Evolutionary conservation across 23 tunicate genomes (phyloP), one percentile per base, ranked within the genome.

Genomic region (Botrylloides violaceus): DNA sequence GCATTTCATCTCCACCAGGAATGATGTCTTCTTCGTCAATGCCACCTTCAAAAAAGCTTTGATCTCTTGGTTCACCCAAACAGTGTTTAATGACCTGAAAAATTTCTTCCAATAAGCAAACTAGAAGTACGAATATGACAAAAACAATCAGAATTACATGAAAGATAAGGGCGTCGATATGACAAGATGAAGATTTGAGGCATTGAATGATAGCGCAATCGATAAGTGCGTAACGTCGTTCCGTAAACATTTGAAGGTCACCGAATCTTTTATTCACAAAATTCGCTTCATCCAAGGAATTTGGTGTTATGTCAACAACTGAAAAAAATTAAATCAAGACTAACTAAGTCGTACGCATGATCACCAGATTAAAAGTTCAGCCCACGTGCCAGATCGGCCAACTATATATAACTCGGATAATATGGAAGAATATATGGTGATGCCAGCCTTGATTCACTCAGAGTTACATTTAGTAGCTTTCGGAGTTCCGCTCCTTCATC

Each of bases 121-220:
- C 12, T 47, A 47, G 18, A 18, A 59, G 28, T 7, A 59, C 64
- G 28, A 9, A 22, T 59, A 6, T 21, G 28, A 23, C 64, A 22
- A 21, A 59, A 21, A 7, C 28, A 6, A 22, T 7, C 19, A 22
- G 29, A 24, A 32, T 68, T 43, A 68, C 74, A 22, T 68, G 19
- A 22, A 37, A 43, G 2, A 68, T 28, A 37, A 68, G 74, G 4
- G 58, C 58, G 37, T 68, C 74, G 20, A 68, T 68, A 26, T 43
- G 58, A 68, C 74, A 68, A 9, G 74, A 23, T 2, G 36, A 27
- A 20, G 24, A 35, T 43, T 68, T 68, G 58, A 38, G 15, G 37
- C 24, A 43, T 68, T 68, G 43, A 4, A 68, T 43, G 2, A 68
- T 68, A 6, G 74, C 74, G 37, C 74, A 68, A 24, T 68, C 74